Percentiles rank a stretch among this genome's conserved stretches.
Conservation (phyloP, 2,888 invertebrate genomes). For the Gortyna flavago region DNA sequence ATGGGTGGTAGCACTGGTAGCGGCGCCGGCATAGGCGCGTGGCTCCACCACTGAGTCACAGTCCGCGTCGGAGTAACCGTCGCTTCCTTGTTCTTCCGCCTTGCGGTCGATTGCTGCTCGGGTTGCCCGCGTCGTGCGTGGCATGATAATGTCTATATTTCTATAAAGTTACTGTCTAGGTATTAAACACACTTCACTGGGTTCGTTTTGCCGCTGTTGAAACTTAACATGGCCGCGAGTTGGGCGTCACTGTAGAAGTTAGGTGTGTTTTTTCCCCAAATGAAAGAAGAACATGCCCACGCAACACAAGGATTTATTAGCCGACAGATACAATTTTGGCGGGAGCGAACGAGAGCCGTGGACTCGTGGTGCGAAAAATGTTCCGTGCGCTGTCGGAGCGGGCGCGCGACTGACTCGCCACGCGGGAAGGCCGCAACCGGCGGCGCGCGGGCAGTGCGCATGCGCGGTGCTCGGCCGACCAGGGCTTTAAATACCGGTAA, state of each 20-base stretch:
- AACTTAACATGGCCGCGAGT: neutral
- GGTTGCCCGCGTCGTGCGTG: neutral
- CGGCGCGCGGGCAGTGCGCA: too few relatives aligned
- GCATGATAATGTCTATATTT: slow-evolving; percentile 5
- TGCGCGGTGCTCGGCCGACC: too few relatives aligned
- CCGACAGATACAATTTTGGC: too few relatives aligned
- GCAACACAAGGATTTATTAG: too few relatives aligned
- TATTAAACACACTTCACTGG: neutral
- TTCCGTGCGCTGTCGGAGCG: too few relatives aligned
- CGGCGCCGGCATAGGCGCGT: neutral
- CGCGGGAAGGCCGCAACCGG: too few relatives aligned
- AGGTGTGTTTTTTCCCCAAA: too few relatives aligned
- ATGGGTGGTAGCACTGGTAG: neutral
- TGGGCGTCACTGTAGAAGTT: neutral
- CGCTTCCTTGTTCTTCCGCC: neutral
- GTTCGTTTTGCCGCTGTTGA: neutral
- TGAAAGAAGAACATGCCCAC: too few relatives aligned
- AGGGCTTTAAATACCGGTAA: too few relatives aligned
- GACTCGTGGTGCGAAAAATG: too few relatives aligned
- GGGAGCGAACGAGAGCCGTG: too few relatives aligned
- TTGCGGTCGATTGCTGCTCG: neutral
- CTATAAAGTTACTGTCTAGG: neutral
- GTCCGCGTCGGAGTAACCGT: neutral
- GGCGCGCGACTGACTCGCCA: too few relatives aligned
- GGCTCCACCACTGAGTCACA: neutral